Conservation (phyloP, 2,797 vertebrate species). For the Hephaestus fuliginosus region DNA sequence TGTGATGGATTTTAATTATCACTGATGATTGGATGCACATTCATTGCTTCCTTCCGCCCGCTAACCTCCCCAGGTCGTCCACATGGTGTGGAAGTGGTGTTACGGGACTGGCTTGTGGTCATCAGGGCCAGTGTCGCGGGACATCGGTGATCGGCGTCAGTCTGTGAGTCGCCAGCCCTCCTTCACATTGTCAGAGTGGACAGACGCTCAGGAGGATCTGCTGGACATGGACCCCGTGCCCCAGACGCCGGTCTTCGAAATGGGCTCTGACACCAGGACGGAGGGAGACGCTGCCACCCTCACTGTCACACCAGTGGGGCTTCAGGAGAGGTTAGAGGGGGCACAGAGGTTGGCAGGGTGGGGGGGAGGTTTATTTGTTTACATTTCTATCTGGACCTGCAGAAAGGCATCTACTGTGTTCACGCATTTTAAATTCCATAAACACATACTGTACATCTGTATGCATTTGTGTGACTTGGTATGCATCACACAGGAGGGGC, state of each 20-base stretch:
- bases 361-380: not conserved
- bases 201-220: conserved; percentile 93
- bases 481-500: conserved; percentile 89
- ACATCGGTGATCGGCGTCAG: conserved; percentile 91
- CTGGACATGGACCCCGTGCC: conserved; percentile 92
- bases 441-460: not conserved
- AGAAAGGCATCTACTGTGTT: not conserved
- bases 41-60: not conserved
- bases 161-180: conserved; percentile 98
- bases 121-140: conserved; percentile 55
- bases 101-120: conserved; percentile 70
- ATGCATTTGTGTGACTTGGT: conserved; percentile 15
- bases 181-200: conserved; percentile 98
- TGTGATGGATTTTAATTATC: not conserved
- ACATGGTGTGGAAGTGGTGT: conserved; percentile 87
- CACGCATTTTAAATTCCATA: conserved; percentile 1
- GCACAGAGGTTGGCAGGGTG: not conserved
- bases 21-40: not conserved
- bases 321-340: conserved; percentile 93
- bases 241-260: conserved; percentile 95
- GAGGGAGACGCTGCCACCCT: conserved; percentile 93
- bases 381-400: not conserved
- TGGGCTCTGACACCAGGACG: conserved; percentile 89
- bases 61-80: conserved; percentile 79
- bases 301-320: conserved; percentile 94